Base-by-base conservation (phyloP, 2,888 invertebrate species). In the Volucella inanis region DNA sequence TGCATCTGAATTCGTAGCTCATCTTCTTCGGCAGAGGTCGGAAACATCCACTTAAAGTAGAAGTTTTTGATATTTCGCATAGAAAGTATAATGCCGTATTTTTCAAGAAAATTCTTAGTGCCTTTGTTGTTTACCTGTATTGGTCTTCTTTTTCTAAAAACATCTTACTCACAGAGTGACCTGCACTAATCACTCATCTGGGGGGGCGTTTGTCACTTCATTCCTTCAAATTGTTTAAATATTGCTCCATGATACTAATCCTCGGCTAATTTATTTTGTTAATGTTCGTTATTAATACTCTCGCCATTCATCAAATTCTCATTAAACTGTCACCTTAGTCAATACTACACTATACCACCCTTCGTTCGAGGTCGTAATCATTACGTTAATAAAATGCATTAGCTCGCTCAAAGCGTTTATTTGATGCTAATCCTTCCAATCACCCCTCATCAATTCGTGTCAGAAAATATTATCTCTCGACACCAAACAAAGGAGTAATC, bases 391-490 rank as follows among this genome's bases (percentile, higher is more conserved):
- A 45, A 67, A 47, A 8, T 50, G 55, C 55, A 65, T 18, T 54
- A 31, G 14, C 18, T 15, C 55, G 57, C 75, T 49, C 10, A 49
- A 49, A 55, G 62, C 52, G 38, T 3, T 15, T 9, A 9, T 39
- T 50, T 31, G 15, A 75, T 31, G 31, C 49, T 77, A 82, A 82
- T 82, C 78, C 68, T 57, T 41, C 11, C 72, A 62, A 79, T 79
- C 61, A 83, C 50, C 78, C 82, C 50, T 77, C 81, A 65, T 82
- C 81, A 77, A 71, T 65, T 52, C 38, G 65, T 78, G 77, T 82
- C 82, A 72, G 61, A 82, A 78, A 82, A 82, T 78, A 82, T 82
- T 82, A 82, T 82, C 82, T 31, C 31, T 83, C 68, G 59, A 74
- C 74, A 57, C 62, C 79, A 62, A 62, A 79, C 79, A 79, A 79